A percentile compares a stretch with the other conserved stretches of the same genome.
Conservation (phyloP, 1,140 invertebrate species). For the Bombus impatiens region DNA sequence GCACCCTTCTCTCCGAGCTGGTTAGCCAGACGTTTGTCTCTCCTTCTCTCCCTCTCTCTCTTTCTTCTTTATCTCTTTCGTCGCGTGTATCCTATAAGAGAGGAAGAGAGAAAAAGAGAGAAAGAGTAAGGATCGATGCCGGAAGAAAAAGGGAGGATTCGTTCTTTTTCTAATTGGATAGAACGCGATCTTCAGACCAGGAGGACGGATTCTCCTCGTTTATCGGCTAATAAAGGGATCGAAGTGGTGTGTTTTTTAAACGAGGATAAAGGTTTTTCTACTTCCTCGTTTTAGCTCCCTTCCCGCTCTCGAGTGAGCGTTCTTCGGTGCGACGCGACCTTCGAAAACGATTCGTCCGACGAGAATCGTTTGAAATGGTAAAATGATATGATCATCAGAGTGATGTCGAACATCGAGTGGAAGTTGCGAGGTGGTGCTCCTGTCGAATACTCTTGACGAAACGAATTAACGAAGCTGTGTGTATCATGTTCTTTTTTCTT, state of each 20-base stretch:
- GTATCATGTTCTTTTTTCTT: neutral
- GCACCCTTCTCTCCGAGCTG: slow-evolving; percentile 48
- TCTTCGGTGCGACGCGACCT: neutral
- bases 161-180: slow-evolving; percentile 51
- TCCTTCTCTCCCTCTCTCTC: no score
- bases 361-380: slow-evolving; percentile 23
- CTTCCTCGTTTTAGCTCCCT: neutral
- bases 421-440: neutral
- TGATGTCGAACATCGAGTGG: slow-evolving; percentile 1
- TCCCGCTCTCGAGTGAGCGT: neutral
- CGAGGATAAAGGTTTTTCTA: slow-evolving; percentile 9
- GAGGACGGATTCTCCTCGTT: slow-evolving; percentile 20
- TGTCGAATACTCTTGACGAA: neutral
- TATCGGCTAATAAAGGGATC: slow-evolving; percentile 47
- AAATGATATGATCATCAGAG: slow-evolving; percentile 16
- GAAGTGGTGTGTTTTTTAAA: slow-evolving; percentile 37
- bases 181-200: neutral
- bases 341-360: neutral
- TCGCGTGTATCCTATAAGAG: neutral
- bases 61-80: neutral
- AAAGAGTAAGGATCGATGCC: slow-evolving; percentile 16
- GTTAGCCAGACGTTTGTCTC: slow-evolving; percentile 33
- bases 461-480: neutral
- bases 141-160: neutral
- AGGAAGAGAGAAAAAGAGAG: neutral